Evolutionary conservation across 2,888 invertebrate genomes (phyloP), one percentile per base, ranked within the genome.

Genomic region (Mystacides longicornis): DNA sequence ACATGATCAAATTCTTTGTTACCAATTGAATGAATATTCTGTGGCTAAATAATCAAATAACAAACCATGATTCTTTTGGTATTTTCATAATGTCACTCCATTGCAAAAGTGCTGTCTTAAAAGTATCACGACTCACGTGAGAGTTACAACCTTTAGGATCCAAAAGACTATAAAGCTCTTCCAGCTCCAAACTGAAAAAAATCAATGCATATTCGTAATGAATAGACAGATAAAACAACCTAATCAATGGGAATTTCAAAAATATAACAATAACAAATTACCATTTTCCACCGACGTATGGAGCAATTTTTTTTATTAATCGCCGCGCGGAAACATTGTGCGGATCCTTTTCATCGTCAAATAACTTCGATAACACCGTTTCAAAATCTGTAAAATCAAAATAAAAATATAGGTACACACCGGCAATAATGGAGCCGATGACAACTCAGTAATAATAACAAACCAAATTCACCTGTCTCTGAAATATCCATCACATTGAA

Each of bases 231-330:
- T 7, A 27, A 27, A 27, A 27, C 11, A 11, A 5, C 27, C 27
- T 27, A 7, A 27, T 7, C 27, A 27, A 27, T 7, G n/a, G n/a
- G n/a, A n/a, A n/a, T n/a, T n/a, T n/a, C 27, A 27, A 37, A 20
- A 20, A 16, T 21, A 37, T 3, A 54, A 14, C 16, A 22, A 11
- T 7, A 4, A 16, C 5, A 23, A 45, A 2, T 21, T 23, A 56
- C 56, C 53, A 51, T 23, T 57, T 49, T 16, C 43, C 47, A 11
- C 53, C 56, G 5, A 57, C 21, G 21, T 57, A 57, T 11, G 56
- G 56, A 5, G 53, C 50, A 14, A 57, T 57, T 37, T 53, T 46
- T 27, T 53, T 48, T 53, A 54, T 53, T 7, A 57, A 19, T 33
- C 23, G 43, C 9, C 49, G 43, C 14, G 52, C 50, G 7, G 51